Evolutionary conservation across 1,140 invertebrate species (phyloP).

Genomic region (Aphelinus atriplicis): DNA sequence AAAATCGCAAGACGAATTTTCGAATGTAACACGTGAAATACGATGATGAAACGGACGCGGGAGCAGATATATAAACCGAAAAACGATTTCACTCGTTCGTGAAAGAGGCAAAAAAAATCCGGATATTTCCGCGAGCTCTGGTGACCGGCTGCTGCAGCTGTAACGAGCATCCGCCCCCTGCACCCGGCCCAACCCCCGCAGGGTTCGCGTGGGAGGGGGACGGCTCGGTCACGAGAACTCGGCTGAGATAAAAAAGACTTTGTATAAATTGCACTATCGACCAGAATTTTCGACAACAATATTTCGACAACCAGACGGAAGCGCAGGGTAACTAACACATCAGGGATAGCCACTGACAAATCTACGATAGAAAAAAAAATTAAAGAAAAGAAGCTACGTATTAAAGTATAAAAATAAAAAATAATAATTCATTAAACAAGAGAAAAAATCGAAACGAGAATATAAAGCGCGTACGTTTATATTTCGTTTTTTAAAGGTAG

Average conservation of each 20-base stretch:
- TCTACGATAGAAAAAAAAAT: slow-evolving; percentile 64
- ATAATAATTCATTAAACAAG: slow-evolving; percentile 62
- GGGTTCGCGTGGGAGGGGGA: too few species aligned
- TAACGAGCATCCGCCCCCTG: too few species aligned
- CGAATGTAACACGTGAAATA: slow-evolving; percentile 2
- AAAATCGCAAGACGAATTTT: slow-evolving; percentile 17
- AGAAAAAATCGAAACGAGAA: slow-evolving; percentile 34
- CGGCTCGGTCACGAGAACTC: neutral
- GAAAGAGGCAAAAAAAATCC: neutral
- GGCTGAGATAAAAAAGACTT: slow-evolving; percentile 32
- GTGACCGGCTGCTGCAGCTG: too few species aligned
- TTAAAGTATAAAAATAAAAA: slow-evolving; percentile 63
- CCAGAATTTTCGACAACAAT: slow-evolving; percentile 62
- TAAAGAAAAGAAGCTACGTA: slow-evolving; percentile 57
- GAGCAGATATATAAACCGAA: neutral
- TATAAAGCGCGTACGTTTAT: slow-evolving; percentile 25
- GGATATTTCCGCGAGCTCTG: slow-evolving; percentile 24
- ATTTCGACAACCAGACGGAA: slow-evolving; percentile 68
- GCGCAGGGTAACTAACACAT: slow-evolving; percentile 68
- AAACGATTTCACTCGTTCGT: slow-evolving; percentile 28
- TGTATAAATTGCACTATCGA: slow-evolving; percentile 52
- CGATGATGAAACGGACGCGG: neutral
- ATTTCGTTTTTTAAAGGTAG: slow-evolving; percentile 31
- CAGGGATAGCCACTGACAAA: slow-evolving; percentile 68
- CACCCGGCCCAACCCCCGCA: too few species aligned